Evolutionary conservation across 1,140 invertebrate genomes (phyloP).

Genomic region (Plectrocnemia conspersa): DNA sequence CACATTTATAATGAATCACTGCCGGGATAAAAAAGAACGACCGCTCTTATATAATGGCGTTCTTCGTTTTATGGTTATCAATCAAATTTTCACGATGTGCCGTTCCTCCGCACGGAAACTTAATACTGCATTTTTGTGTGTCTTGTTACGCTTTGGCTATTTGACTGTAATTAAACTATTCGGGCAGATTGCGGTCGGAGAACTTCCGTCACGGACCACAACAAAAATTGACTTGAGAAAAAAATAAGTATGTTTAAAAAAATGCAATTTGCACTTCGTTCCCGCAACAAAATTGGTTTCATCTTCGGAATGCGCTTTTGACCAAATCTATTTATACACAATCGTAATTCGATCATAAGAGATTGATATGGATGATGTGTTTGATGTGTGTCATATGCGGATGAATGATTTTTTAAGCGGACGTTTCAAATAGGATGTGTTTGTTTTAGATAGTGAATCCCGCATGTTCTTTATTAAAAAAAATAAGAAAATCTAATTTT

Average conservation of each 20-base stretch:
- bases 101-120: slow-evolving; percentile 22
- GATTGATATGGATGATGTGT: slow-evolving; percentile 18
- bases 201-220: slow-evolving; percentile 34
- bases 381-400: slow-evolving; percentile 19
- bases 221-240: too few relatives aligned
- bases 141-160: slow-evolving; percentile 35
- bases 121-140: slow-evolving; percentile 30
- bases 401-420: slow-evolving; percentile 5
- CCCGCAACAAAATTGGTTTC: slow-evolving; percentile 5
- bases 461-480: too few relatives aligned
- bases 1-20: too few relatives aligned
- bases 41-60: too few relatives aligned
- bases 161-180: slow-evolving; percentile 34
- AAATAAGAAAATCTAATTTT: too few relatives aligned
- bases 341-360: slow-evolving; percentile 17
- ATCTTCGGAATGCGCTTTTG: slow-evolving; percentile 12
- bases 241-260: too few relatives aligned
- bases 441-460: slow-evolving; percentile 2
- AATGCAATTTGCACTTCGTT: slow-evolving; percentile 14
- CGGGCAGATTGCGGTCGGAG: slow-evolving; percentile 31
- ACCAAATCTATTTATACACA: neutral
- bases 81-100: slow-evolving; percentile 30
- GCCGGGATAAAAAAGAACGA: too few relatives aligned
- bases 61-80: slow-evolving; percentile 34
- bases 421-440: neutral